Evolutionary conservation across 2,888 invertebrate genomes (phyloP).

Genomic region (Oligia latruncula): DNA sequence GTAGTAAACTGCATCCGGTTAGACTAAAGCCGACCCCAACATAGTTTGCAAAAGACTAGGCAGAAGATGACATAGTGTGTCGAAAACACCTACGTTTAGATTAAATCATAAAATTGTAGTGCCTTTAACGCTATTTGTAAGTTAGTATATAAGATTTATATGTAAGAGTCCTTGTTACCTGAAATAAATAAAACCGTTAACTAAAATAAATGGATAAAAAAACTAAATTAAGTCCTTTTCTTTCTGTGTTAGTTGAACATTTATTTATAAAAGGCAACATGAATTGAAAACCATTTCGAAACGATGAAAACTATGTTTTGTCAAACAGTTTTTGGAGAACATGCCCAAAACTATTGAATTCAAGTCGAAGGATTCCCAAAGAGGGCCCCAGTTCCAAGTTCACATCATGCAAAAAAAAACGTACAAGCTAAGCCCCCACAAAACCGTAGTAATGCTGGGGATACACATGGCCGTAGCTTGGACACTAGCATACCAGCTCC

Average conservation of each 20-base stretch:
- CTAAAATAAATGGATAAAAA: conserved; percentile 4
- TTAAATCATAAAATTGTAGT: neutral
- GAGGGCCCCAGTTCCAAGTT: neutral
- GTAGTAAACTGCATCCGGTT: neutral
- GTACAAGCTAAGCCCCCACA: too few species aligned
- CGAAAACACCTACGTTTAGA: neutral
- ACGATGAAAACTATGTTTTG: neutral
- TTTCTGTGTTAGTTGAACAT: conserved; percentile 8
- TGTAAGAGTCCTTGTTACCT: conserved; percentile 40
- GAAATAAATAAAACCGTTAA: neutral
- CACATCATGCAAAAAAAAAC: too few species aligned
- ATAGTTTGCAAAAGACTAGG: neutral
- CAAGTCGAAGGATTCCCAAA: neutral
- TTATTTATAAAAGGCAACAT: conserved; percentile 16
- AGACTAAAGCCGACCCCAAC: neutral
- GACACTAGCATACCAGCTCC: too few species aligned
- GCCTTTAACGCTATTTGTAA: neutral
- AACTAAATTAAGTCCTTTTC: neutral
- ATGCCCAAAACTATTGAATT: neutral
- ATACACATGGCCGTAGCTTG: too few species aligned
- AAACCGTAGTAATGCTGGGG: too few species aligned
- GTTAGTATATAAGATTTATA: conserved; percentile 12
- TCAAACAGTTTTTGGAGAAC: neutral
- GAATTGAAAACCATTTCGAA: neutral
- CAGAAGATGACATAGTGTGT: neutral